Evolutionary conservation across 2,888 invertebrate genomes (phyloP).

Genomic region (Trachelus stipa): DNA sequence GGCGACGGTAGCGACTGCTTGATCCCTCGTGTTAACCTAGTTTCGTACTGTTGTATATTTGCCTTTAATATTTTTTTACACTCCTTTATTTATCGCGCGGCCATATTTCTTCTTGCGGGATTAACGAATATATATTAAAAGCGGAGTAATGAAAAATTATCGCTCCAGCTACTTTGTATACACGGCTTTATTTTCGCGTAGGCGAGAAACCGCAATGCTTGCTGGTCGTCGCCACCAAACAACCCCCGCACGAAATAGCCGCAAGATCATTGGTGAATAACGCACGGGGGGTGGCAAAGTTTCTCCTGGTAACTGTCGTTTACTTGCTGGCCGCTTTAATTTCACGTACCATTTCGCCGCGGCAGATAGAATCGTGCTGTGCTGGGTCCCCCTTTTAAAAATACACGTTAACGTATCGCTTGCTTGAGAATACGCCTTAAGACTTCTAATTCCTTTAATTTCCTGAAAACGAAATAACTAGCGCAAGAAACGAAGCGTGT

Average conservation of each 20-base stretch:
- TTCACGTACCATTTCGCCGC: slow-evolving; percentile 5
- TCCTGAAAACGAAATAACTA: not conserved
- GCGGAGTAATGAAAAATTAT: not conserved
- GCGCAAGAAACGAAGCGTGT: not conserved
- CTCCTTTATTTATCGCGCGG: not conserved
- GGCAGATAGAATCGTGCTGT: not conserved
- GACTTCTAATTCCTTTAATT: not conserved
- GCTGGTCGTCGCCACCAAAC: not conserved
- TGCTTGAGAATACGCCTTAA: not conserved
- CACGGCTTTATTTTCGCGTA: not conserved
- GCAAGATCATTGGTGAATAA: not conserved
- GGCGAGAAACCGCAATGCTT: not conserved
- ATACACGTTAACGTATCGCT: not conserved
- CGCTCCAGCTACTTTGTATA: not conserved
- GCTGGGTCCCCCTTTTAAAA: not conserved
- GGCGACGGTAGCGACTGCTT: not conserved
- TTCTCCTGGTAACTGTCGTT: not conserved
- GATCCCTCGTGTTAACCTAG: not conserved
- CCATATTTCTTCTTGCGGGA: not conserved
- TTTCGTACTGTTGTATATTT: not conserved
- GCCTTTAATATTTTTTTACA: not conserved
- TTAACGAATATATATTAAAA: not conserved
- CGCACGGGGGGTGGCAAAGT: not conserved
- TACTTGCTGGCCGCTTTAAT: not conserved
- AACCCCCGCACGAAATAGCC: not conserved